These are phyloP conservation scores for Scelioninae gen. 2 DNA, from an alignment of 2,888 invertebrate species.

Conservation along the genomic window DNA sequence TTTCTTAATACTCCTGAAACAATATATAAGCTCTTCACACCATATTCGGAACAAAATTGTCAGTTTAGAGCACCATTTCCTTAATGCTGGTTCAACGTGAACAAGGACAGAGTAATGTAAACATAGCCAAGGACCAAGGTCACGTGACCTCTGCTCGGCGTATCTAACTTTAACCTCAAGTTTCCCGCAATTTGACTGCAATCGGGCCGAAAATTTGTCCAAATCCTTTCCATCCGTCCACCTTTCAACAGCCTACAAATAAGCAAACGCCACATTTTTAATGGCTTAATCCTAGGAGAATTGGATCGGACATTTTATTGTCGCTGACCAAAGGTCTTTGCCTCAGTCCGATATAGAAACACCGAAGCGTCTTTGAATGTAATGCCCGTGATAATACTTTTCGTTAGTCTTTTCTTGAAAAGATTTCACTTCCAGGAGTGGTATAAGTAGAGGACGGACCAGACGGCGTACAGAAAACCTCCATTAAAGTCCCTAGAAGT, in stretches of 20 bases:
- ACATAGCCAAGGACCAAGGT: too few species aligned
- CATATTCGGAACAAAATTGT: too few species aligned
- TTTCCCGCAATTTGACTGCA: too few species aligned
- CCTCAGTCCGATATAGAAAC: constrained; percentile 45
- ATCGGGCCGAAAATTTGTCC: too few species aligned
- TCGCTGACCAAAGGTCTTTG: constrained; percentile 42
- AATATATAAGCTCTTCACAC: too few species aligned
- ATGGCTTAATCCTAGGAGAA: constrained; percentile 32
- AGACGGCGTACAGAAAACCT: constrained; percentile 75
- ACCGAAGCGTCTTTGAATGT: constrained; percentile 69
- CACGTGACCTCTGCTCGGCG: too few species aligned
- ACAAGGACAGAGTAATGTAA: too few species aligned
- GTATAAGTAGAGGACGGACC: constrained; percentile 75
- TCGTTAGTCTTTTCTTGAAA: constrained; percentile 70
- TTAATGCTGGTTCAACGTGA: too few species aligned
- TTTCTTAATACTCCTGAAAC: too few species aligned
- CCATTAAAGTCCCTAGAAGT: constrained; percentile 76
- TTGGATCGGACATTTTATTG: constrained; percentile 34
- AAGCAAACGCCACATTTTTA: constrained; percentile 13
- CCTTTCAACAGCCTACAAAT: constrained; percentile 10
- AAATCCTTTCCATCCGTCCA: too few species aligned
- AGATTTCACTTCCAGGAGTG: constrained; percentile 67
- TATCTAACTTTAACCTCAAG: too few species aligned
- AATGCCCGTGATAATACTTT: constrained; percentile 73
- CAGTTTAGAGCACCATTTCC: too few species aligned